Conservation (phyloP, 2,797 vertebrate species). For the Limosa lapponica region DNA sequence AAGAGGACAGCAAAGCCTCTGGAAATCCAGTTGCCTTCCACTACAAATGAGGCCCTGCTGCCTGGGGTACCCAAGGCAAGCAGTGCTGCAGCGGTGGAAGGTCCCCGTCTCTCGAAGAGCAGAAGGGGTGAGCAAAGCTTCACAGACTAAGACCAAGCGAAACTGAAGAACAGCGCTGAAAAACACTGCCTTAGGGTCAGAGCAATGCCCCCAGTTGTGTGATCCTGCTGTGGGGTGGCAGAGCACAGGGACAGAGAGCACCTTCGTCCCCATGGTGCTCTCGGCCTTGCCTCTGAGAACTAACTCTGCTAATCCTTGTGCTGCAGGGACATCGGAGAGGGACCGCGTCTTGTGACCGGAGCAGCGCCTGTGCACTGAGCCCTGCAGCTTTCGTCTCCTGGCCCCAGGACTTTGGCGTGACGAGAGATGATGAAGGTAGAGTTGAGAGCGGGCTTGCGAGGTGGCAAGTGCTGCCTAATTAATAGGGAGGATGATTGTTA, state of each 20-base stretch:
- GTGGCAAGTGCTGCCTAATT: not conserved
- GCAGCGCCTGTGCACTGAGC: not conserved
- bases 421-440: not conserved
- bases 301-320: not conserved
- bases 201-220: not conserved
- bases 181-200: not conserved
- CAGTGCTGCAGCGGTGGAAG: not conserved
- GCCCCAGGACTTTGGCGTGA: fast-evolving
- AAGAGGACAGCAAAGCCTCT: not conserved
- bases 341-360: fast-evolving
- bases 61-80: not conserved
- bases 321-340: fast-evolving
- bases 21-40: not conserved
- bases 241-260: not conserved
- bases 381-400: not conserved
- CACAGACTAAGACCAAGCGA: not conserved
- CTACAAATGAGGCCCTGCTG: not conserved
- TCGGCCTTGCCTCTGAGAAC: not conserved
- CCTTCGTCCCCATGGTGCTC: fast-evolving
- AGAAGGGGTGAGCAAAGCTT: not conserved
- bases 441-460: not conserved
- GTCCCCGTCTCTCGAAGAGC: fast-evolving
- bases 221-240: not conserved
- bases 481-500: not conserved
- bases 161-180: not conserved